Percentiles rank a stretch among this genome's conserved stretches.
Conservation (phyloP, 1,140 invertebrate genomes). For the Meloidogyne hapla region DNA sequence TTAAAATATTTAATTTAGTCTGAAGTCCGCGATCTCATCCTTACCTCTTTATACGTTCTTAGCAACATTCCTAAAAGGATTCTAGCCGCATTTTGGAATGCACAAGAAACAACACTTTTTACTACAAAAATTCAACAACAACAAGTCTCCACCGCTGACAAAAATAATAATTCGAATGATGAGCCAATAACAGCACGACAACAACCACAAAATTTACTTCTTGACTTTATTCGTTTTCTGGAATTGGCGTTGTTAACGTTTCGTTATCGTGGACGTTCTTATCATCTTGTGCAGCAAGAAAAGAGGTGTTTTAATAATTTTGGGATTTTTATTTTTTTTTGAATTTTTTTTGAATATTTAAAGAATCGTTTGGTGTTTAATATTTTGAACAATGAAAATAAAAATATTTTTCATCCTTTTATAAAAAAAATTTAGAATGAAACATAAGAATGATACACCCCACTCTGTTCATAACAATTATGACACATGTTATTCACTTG, state of each 20-base stretch:
- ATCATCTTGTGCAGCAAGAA: conserved; percentile 40
- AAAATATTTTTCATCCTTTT: too few species aligned
- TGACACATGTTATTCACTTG: neutral
- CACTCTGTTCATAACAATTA: neutral
- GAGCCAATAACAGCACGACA: neutral
- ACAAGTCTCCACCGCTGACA: neutral
- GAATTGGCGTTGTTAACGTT: conserved; percentile 54
- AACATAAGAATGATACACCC: neutral
- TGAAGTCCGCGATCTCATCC: conserved; percentile 82
- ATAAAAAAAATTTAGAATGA: neutral
- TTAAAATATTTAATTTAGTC: conserved; percentile 38
- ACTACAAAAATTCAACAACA: conserved; percentile 4
- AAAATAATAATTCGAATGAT: neutral
- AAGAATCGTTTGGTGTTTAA: too few species aligned
- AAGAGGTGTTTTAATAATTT: conserved; percentile 29
- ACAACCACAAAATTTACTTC: conserved; percentile 24
- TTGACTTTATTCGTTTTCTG: conserved; percentile 54
- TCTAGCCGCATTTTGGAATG: conserved; percentile 42
- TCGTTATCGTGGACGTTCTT: conserved; percentile 36
- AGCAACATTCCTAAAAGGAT: conserved; percentile 73
- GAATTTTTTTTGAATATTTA: too few species aligned
- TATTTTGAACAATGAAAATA: too few species aligned
- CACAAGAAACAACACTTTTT: conserved; percentile 23
- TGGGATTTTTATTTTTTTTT: neutral
- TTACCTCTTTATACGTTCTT: conserved; percentile 85